Conservation (phyloP, 1,140 invertebrate genomes). For the Holcopasites calliopsidis region DNA sequence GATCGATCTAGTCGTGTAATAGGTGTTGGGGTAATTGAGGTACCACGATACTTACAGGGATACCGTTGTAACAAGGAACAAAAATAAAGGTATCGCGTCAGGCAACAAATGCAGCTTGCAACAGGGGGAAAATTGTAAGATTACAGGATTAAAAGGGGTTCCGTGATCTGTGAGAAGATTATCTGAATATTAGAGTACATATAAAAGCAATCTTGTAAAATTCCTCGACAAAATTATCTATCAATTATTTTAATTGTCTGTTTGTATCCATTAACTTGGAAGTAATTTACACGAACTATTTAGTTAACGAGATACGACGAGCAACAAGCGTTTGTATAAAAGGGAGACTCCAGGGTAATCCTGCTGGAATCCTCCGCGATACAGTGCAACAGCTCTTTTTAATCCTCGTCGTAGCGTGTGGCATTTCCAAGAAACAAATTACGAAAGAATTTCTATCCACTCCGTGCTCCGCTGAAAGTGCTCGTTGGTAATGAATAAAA, state of each 20-base stretch:
- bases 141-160: background rate
- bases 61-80: background rate
- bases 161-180: too few relatives aligned
- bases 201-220: too few relatives aligned
- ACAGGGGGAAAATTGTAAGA: conserved; percentile 25
- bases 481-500: background rate
- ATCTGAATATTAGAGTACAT: too few relatives aligned
- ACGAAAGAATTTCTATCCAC: background rate
- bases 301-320: background rate
- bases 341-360: conserved; percentile 1
- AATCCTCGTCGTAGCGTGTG: background rate
- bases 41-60: background rate
- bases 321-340: background rate
- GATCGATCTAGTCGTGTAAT: conserved; percentile 25
- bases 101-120: background rate
- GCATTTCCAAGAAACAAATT: conserved; percentile 13
- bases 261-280: background rate
- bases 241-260: background rate
- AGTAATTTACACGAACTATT: background rate
- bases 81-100: conserved; percentile 26
- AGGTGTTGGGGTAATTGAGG: conserved; percentile 27
- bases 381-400: background rate
- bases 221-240: background rate
- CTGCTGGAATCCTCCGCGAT: background rate
- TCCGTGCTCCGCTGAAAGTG: background rate